Evolutionary conservation across 37 sponge, comb jelly and placozoan genomes (phyloP).

Genomic region (Diacarnus erythraeanus): DNA sequence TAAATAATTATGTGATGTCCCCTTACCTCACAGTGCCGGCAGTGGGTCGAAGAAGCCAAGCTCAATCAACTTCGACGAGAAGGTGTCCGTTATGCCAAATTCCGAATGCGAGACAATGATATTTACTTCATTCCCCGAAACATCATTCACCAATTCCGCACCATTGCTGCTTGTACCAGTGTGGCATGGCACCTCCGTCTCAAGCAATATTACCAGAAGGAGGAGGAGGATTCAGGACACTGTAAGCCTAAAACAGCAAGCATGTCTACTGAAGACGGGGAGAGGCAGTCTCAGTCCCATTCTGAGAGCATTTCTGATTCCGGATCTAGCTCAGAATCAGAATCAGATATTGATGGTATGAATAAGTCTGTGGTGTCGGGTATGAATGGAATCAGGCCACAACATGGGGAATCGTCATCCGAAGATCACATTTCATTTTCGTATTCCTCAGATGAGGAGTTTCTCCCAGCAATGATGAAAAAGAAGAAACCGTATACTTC

Average conservation of each 20-base stretch:
- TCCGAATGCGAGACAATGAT: slow-evolving; percentile 83
- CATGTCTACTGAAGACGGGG: background rate
- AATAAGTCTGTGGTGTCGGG: background rate
- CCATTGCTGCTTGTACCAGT: slow-evolving; percentile 85
- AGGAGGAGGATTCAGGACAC: background rate
- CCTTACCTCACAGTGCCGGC: slow-evolving; percentile 67
- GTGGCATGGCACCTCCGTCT: slow-evolving; percentile 96
- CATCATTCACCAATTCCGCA: slow-evolving; percentile 94
- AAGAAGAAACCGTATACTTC: slow-evolving; percentile 20
- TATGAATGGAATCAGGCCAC: background rate
- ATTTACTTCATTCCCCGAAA: slow-evolving; percentile 98
- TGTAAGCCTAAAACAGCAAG: background rate
- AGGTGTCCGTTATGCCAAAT: slow-evolving; percentile 76
- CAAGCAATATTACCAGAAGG: slow-evolving; percentile 30
- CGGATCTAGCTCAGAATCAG: slow-evolving; percentile 14
- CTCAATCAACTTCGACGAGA: slow-evolving; percentile 85
- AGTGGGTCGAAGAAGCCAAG: slow-evolving; percentile 97
- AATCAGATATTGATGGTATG: slow-evolving; percentile 4
- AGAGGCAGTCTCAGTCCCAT: background rate
- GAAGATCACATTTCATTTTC: slow-evolving; percentile 19
- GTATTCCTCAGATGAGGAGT: slow-evolving; percentile 61
- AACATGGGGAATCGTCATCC: background rate
- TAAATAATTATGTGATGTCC: background rate
- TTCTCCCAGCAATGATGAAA: slow-evolving; percentile 27
- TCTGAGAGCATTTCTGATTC: slow-evolving; percentile 11